Base-by-base conservation (phyloP, 1,140 invertebrate genomes). In the Campoletis sonorensis region DNA sequence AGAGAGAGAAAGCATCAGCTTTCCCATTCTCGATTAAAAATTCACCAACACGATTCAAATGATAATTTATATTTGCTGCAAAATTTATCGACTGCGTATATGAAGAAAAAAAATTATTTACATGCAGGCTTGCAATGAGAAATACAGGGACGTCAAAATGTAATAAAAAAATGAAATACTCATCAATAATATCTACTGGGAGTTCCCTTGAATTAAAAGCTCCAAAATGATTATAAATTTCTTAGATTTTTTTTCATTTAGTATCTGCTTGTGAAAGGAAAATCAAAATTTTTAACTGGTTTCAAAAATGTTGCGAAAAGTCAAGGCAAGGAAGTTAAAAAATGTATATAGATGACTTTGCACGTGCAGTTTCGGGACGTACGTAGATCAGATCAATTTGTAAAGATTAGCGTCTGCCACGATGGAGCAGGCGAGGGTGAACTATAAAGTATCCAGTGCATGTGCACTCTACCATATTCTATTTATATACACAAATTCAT, bases 341-440 rank as follows among this genome's bases (percentile, higher is more conserved):
- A 45, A 45, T 10, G n/a, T n/a, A 45, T 45, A 45, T 45, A 45
- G 11, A 45, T 45, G 40, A 45, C 40, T 45, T 13, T 45, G 40
- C 40, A 45, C 3, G 40, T 45, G 40, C 40, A 10, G 3, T 73
- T 11, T 18, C 7, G 40, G 30, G 27, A 21, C 11, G 23, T 51
- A 58, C 61, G 10, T 26, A 58, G 26, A 45, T 45, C 45, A 30
- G 72, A 49, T 76, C 49, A 76, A 76, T 76, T 76, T 76, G 49
- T 27, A 58, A 76, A 58, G 45, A 76, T 76, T 67, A 67, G 61
- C 13, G 61, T 27, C 13, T 27, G 23, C 51, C 8, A 4, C 26
- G 23, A 23, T 30, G 61, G 21, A 16, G 72, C 16, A 21, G 23
- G 4, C 5, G 21, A 58, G 72, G 72, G 21, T 4, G 16, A 58